Percentiles rank a stretch among this genome's conserved stretches.
These are phyloP conservation scores for Canis aureus DNA, from an alignment of 2,113 vertebrate genomes.

Conservation along the genomic window DNA sequence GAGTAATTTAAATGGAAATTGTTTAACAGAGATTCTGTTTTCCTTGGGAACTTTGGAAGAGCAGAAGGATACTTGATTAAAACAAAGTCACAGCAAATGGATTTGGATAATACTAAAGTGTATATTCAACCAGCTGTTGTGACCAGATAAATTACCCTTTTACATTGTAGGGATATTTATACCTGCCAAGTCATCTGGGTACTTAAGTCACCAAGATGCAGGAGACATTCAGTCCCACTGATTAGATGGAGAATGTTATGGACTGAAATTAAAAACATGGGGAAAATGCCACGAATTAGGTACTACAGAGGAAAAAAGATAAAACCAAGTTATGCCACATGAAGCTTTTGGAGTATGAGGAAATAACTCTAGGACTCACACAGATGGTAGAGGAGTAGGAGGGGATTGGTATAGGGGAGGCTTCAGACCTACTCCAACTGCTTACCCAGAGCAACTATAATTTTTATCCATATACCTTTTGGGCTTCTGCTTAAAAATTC, in stretches of 20 bases:
- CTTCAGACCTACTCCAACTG: neutral
- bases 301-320: neutral
- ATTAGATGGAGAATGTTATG: slow-evolving; percentile 6
- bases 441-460: slow-evolving; percentile 12
- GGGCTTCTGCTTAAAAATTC: slow-evolving; percentile 15
- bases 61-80: slow-evolving; percentile 37
- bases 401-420: neutral
- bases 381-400: neutral
- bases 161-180: slow-evolving; percentile 15
- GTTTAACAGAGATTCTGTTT: slow-evolving; percentile 43
- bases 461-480: slow-evolving; percentile 44
- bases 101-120: slow-evolving; percentile 4
- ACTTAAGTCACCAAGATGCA: slow-evolving; percentile 31
- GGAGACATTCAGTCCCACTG: neutral
- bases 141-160: slow-evolving; percentile 38
- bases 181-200: slow-evolving; percentile 33
- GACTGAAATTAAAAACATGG: slow-evolving; percentile 44
- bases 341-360: neutral
- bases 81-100: neutral
- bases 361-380: slow-evolving; percentile 43
- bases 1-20: slow-evolving; percentile 27
- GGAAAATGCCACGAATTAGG: neutral
- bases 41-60: slow-evolving; percentile 23
- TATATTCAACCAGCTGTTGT: slow-evolving; percentile 31
- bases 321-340: neutral